A percentile compares a stretch with the other conserved stretches of the same genome.
Evolutionary conservation across 2,888 invertebrate species (phyloP).

Genomic region (Eutolmus rufibarbis): DNA sequence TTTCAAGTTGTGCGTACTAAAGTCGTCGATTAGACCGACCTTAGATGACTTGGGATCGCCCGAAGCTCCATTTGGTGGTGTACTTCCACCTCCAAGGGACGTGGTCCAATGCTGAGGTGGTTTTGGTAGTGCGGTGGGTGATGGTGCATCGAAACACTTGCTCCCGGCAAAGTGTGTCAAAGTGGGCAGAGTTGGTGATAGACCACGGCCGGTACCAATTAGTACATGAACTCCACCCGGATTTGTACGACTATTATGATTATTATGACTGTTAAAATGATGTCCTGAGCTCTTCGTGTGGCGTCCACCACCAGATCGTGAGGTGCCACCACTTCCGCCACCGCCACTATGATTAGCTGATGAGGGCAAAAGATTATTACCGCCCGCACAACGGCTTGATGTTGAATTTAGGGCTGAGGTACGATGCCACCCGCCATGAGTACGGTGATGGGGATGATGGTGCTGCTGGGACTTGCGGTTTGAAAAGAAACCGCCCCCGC

Average conservation of each 20-base stretch:
- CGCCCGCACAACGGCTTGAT: constrained; percentile 39
- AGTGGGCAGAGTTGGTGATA: constrained; percentile 59
- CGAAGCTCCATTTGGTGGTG: background rate
- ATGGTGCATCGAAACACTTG: constrained; percentile 83
- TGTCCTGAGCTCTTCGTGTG: constrained; percentile 28
- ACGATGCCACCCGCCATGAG: constrained; percentile 52
- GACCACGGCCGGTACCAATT: constrained; percentile 45
- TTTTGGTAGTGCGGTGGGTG: constrained; percentile 78
- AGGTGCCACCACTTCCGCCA: background rate
- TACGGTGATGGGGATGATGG: constrained; percentile 46
- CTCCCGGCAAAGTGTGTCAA: constrained; percentile 71
- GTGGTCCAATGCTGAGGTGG: constrained; percentile 79
- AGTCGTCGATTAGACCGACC: constrained; percentile 56
- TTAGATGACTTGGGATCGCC: background rate
- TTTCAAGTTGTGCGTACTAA: constrained; percentile 69
- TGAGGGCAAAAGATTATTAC: constrained; percentile 43
- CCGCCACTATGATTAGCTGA: constrained; percentile 7
- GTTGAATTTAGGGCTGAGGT: constrained; percentile 40
- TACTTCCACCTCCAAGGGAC: constrained; percentile 45
- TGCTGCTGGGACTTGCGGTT: constrained; percentile 53
- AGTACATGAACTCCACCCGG: constrained; percentile 46
- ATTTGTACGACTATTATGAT: constrained; percentile 41
- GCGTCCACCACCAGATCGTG: constrained; percentile 39
- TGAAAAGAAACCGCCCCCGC: constrained; percentile 52
- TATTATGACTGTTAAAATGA: constrained; percentile 26